Percentiles rank a stretch among this genome's conserved stretches.
Conservation (phyloP, 2,113 vertebrate genomes). For the Malurus melanocephalus region DNA sequence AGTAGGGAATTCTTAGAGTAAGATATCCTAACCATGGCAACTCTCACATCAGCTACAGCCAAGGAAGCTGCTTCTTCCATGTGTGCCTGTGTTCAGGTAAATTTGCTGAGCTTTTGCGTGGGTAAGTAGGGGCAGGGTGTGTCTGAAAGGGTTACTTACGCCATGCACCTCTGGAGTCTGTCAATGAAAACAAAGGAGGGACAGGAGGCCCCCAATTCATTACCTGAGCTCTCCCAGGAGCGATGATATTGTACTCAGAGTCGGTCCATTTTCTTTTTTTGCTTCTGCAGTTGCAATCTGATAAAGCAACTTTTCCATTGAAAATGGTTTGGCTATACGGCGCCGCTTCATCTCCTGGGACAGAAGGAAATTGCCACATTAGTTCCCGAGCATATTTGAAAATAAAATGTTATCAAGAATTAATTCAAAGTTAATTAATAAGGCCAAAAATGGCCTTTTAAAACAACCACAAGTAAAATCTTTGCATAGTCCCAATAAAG, state of each 20-base stretch:
- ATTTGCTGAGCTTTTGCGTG: neutral
- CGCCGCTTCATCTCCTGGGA: constrained; percentile 94
- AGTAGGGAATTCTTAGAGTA: neutral
- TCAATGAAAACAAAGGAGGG: constrained; percentile 8
- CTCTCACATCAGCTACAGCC: neutral
- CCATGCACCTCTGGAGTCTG: neutral
- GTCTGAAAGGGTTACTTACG: neutral
- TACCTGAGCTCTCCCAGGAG: constrained; percentile 98
- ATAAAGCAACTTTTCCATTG: constrained; percentile 98
- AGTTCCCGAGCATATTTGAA: neutral
- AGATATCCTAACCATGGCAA: neutral
- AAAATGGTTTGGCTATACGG: constrained; percentile 94
- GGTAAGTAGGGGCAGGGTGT: neutral
- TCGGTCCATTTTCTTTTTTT: constrained; percentile 93
- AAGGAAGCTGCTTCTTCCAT: neutral
- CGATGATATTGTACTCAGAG: constrained; percentile 91
- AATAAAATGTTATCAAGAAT: neutral
- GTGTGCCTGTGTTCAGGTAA: neutral
- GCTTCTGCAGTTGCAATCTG: constrained; percentile 96
- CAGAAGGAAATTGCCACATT: neutral
- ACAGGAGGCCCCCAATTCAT: neutral
- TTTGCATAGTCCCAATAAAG: neutral
- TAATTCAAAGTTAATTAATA: neutral
- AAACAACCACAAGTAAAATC: neutral
- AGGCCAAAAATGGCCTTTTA: neutral